Evolutionary conservation across 2,113 vertebrate genomes (phyloP).

Genomic region (Dipodomys stephensi): DNA sequence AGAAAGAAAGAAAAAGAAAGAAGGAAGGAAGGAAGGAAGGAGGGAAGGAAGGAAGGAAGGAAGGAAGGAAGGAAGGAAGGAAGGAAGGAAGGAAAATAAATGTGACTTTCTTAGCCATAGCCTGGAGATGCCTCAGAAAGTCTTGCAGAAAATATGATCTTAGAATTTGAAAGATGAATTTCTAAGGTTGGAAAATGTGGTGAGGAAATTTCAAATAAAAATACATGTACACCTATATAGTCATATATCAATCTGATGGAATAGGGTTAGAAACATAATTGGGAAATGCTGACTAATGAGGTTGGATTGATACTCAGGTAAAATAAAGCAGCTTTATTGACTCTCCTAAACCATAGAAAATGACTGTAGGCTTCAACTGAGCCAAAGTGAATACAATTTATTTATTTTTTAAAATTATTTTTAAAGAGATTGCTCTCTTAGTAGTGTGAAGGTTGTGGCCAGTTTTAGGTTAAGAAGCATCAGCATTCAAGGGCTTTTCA

Average conservation of each 20-base stretch:
- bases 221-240: neutral
- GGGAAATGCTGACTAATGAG: neutral
- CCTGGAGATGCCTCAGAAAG: neutral
- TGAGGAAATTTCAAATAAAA: neutral
- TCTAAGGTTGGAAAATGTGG: neutral
- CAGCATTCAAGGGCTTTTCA: neutral
- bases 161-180: neutral
- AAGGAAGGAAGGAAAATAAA: too few relatives aligned
- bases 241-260: neutral
- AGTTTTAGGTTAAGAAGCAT: neutral
- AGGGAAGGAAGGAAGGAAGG: too few relatives aligned
- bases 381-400: neutral
- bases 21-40: too few relatives aligned
- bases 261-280: neutral
- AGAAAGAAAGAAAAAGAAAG: accelerated
- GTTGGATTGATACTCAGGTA: neutral
- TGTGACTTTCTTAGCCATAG: too few relatives aligned
- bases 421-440: neutral
- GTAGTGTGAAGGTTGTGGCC: neutral
- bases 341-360: neutral
- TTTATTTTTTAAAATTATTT: neutral
- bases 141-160: neutral
- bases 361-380: neutral
- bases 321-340: neutral
- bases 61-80: too few relatives aligned